Base-by-base conservation (phyloP, 2,113 vertebrate genomes). In the Gopherus evgoodei region DNA sequence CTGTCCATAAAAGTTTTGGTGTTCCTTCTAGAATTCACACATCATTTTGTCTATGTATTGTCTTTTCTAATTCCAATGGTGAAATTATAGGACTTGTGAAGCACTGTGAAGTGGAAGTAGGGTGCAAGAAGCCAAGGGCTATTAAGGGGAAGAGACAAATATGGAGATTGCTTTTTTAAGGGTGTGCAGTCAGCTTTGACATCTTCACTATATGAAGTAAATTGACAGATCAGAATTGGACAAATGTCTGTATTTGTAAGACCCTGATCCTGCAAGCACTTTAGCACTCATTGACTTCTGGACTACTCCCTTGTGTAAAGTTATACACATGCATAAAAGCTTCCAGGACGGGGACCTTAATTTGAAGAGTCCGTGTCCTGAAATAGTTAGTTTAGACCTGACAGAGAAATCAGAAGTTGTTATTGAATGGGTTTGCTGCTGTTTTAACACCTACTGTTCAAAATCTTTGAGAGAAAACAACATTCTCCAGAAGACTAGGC, bases 401-500 rank as follows among this genome's bases (percentile, higher is more conserved):
- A 52, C 8, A 19, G 65, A 49, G 22, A 21, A 84, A 65, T 96
- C 85, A 91, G 87, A 56, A 86, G 87, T 95, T n/a, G 54, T 96
- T 90, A 90, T 87, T 91, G 86, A 72, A 94, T 78, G 94, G 42
- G 19, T 65, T 97, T 3, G 1, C 91, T 94, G 86, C 31, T 90
- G 22, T 84, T 94, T 97, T 87, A 93, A 83, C 94, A 86, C 81
- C 90, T 90, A 79, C 14, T 92, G 87, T 90, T 94, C 88, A 95
- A 96, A 95, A 94, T 96, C 76, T 95, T 97, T 96, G 90, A 81
- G 88, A 97, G 42, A 93, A 83, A 95, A n/a, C 89, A 96, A 21
- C 86, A 47, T 97, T 97, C 90, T 94, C 2, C 92, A 88, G 94
- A 93, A 96, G 92, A 97, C 96, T 96, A 96, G 89, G 93, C 95